Base-by-base conservation (phyloP, 2,113 vertebrate genomes). In the Scophthalmus maximus region DNA sequence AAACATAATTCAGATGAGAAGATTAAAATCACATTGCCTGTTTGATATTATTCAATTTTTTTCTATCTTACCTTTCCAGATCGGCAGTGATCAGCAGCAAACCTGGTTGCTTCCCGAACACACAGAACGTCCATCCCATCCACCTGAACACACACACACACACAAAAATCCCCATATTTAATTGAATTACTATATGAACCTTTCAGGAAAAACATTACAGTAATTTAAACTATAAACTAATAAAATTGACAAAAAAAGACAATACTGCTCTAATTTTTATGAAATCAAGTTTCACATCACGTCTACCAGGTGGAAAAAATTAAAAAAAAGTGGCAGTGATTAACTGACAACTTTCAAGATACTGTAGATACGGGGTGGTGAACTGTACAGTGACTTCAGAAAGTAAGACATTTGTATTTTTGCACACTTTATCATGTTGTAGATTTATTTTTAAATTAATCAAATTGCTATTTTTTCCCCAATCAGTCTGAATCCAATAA, bases 121-220 rank as follows among this genome's bases (percentile, higher is more conserved):
- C 95, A 95, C 11, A 99, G 92, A 58, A 98, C 0, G 87, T 98
- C 97, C 97, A 98, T 99, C 26, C 97, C 97, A 86, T 98, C 96
- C 82, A 98, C 95, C 97, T 98, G 55, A 14, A 36, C 18, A 23
- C 5, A 29, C n/a, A n/a, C n/a, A n/a, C n/a, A n/a, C n/a, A n/a
- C n/a, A 17, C 4, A 44, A 44, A 44, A 5, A 44, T 7, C 14
- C 14, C 40, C 17, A 44, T 1, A 18, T 44, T 44, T 44, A 18
- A 44, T 18, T 44, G n/a, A n/a, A n/a, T n/a, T n/a, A n/a, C n/a
- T n/a, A n/a, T n/a, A n/a, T n/a, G n/a, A n/a, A 38, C 1, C 8
- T 47, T 52, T 50, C 8, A 36, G 23, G 4, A 17, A 49, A 61
- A 6, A 40, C 26, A 58, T 27, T 15, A 29, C 0, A 30, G 10